Percentiles rank a stretch among this genome's conserved stretches.
These are phyloP conservation scores for Pseudoips prasinana DNA, from an alignment of 2,888 invertebrate genomes.

Conservation along the genomic window DNA sequence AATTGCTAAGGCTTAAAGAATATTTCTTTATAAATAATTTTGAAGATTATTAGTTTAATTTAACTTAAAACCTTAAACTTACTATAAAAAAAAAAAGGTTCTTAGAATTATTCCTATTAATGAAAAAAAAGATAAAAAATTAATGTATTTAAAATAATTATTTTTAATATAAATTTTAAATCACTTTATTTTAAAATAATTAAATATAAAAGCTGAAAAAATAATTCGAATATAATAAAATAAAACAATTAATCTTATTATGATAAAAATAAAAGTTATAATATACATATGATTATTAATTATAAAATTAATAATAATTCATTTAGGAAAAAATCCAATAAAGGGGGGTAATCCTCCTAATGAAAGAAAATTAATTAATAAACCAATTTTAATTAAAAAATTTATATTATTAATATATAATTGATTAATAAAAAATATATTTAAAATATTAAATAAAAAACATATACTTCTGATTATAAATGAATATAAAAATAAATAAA, in stretches of 20 bases:
- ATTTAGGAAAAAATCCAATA: slow-evolving; percentile 84
- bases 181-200: slow-evolving; percentile 74
- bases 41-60: slow-evolving; percentile 84
- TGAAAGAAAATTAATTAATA: slow-evolving; percentile 79
- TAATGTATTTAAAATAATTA: too few species aligned
- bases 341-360: slow-evolving; percentile 83
- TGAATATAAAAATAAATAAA: slow-evolving; percentile 70
- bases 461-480: slow-evolving; percentile 69
- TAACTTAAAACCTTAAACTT: slow-evolving; percentile 83
- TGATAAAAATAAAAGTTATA: slow-evolving; percentile 68
- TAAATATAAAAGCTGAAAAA: slow-evolving; percentile 70
- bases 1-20: slow-evolving; percentile 82
- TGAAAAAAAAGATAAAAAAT: slow-evolving; percentile 50
- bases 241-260: slow-evolving; percentile 78
- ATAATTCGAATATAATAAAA: slow-evolving; percentile 81
- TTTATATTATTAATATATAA: slow-evolving; percentile 66
- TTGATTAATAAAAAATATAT: slow-evolving; percentile 77
- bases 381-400: slow-evolving; percentile 67
- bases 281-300: slow-evolving; percentile 62
- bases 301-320: slow-evolving; percentile 79
- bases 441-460: slow-evolving; percentile 68
- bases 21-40: slow-evolving; percentile 80
- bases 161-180: slow-evolving; percentile 59
- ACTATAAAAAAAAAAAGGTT: slow-evolving; percentile 59
- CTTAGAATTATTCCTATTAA: slow-evolving; percentile 53